Evolutionary conservation across 2,797 vertebrate genomes (phyloP).

Genomic region (Okamejei kenojei): DNA sequence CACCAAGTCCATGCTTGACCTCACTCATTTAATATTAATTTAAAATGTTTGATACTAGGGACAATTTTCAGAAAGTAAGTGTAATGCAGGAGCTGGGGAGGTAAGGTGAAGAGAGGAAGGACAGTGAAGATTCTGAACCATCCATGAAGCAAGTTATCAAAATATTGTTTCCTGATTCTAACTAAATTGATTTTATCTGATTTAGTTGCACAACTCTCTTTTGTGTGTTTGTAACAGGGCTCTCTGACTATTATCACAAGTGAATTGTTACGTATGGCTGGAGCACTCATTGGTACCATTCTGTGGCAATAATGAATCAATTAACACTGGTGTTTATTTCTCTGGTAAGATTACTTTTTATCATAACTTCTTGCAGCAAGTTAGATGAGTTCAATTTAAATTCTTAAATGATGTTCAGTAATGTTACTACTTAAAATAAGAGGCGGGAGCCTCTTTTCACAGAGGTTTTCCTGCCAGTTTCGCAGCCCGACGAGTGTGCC

Average conservation of each 20-base stretch:
- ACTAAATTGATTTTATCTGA: not conserved
- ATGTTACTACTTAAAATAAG: not conserved
- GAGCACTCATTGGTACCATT: slow-evolving; percentile 18
- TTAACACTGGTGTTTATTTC: no score
- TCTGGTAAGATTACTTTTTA: not conserved
- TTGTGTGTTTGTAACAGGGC: not conserved
- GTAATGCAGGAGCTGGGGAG: not conserved
- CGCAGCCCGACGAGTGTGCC: no score
- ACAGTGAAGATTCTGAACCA: not conserved
- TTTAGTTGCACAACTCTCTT: not conserved
- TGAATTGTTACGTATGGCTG: not conserved
- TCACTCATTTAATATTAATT: no score
- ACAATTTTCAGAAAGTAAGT: not conserved
- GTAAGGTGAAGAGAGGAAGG: not conserved
- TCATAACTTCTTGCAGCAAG: not conserved
- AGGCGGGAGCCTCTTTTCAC: no score
- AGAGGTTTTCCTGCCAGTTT: no score
- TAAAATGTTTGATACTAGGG: not conserved
- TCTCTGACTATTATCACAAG: not conserved
- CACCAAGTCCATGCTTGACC: no score
- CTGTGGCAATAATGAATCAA: not conserved
- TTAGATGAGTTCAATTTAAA: not conserved
- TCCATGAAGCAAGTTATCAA: not conserved
- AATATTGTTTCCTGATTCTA: no score
- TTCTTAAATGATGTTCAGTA: not conserved